Percentiles rank a stretch among this genome's conserved stretches.
These are phyloP conservation scores for Leucoraja erinaceus DNA, from an alignment of 2,113 vertebrate species.

Conservation along the genomic window DNA sequence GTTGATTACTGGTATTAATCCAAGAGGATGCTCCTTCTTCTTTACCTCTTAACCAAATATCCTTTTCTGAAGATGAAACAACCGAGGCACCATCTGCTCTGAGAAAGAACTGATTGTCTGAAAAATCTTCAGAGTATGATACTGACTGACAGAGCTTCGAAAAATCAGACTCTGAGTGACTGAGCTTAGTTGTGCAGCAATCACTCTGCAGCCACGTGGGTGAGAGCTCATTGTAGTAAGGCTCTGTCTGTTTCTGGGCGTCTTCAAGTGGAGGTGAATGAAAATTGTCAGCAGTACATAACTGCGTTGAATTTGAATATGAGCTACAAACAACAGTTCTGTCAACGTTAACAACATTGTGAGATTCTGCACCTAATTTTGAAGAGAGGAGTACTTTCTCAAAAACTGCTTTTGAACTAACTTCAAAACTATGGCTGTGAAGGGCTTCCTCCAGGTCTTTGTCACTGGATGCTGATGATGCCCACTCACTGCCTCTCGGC, in stretches of 20 bases:
- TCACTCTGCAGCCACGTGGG: conserved; percentile 90
- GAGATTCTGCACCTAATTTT: conserved; percentile 54
- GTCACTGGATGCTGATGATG: conserved; percentile 78
- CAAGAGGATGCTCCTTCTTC: conserved; percentile 70
- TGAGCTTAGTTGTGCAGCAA: conserved; percentile 84
- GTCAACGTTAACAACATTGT: conserved; percentile 53
- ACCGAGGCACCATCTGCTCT: conserved; percentile 81
- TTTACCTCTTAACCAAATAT: conserved; percentile 86
- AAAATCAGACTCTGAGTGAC: conserved; percentile 92
- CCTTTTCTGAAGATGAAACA: conserved; percentile 86
- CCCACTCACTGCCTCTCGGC: conserved; percentile 75
- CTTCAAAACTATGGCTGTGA: conserved; percentile 79
- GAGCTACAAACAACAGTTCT: conserved; percentile 57
- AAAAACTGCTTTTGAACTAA: conserved; percentile 69
- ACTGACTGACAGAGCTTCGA: conserved; percentile 84
- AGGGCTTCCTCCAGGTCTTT: conserved; percentile 79
- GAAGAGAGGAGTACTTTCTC: conserved; percentile 67
- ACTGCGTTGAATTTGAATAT: conserved; percentile 62
- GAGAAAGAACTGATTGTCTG: conserved; percentile 81
- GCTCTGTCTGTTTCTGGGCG: conserved; percentile 66
- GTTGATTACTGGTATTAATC: conserved; percentile 66
- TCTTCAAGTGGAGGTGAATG: conserved; percentile 57
- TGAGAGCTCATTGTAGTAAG: conserved; percentile 68
- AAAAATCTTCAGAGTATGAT: conserved; percentile 89
- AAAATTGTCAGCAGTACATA: conserved; percentile 58